These are phyloP conservation scores for Lynx canadensis DNA, from an alignment of 2,113 vertebrate genomes.

Conservation along the genomic window DNA sequence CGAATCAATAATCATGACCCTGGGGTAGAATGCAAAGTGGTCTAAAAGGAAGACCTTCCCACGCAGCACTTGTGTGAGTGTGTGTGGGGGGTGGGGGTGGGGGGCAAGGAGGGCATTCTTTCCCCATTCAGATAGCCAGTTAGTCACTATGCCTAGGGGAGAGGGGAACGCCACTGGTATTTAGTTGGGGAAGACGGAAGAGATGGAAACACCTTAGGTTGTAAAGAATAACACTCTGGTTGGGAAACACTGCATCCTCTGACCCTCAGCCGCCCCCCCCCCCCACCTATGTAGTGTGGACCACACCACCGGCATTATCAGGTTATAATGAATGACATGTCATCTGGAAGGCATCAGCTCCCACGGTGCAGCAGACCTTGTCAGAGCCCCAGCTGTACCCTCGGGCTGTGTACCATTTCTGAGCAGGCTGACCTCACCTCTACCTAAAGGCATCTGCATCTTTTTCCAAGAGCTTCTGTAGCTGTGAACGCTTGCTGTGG, in stretches of 20 bases:
- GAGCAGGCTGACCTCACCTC: neutral
- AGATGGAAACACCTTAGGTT: neutral
- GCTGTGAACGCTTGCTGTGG: fast-evolving
- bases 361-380: neutral
- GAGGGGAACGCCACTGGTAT: neutral
- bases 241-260: neutral
- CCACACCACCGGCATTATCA: neutral
- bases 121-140: neutral
- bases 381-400: neutral
- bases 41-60: neutral
- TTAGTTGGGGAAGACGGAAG: neutral
- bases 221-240: neutral
- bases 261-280: neutral
- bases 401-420: fast-evolving
- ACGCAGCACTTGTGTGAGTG: too few species aligned
- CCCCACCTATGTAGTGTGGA: neutral
- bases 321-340: neutral
- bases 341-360: neutral
- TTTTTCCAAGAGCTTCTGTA: neutral
- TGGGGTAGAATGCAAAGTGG: neutral
- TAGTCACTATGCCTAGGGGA: neutral
- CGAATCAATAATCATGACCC: neutral
- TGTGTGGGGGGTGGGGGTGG: too few species aligned
- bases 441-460: neutral
- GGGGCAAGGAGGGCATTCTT: fast-evolving